These are phyloP conservation scores for Phocides pigmalion DNA, from an alignment of 1,140 invertebrate genomes.

Conservation along the genomic window DNA sequence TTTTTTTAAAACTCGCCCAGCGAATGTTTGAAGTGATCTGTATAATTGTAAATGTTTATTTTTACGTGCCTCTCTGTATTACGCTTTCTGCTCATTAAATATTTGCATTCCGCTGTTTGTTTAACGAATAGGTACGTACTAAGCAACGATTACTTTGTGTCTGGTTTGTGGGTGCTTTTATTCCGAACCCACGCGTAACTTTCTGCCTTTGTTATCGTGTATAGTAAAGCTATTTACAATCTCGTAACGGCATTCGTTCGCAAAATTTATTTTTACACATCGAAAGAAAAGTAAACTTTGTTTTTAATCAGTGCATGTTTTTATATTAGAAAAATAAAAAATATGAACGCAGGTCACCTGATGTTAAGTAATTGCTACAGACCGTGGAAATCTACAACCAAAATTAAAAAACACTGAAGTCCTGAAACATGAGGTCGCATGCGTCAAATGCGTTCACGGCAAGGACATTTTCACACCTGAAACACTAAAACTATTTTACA, in stretches of 20 bases:
- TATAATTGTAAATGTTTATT: constrained; percentile 29
- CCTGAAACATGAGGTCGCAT: no score
- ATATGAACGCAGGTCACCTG: no score
- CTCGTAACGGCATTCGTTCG: no score
- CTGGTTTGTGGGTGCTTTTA: neutral
- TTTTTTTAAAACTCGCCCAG: constrained; percentile 10
- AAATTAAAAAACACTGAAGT: no score
- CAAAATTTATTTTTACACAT: no score
- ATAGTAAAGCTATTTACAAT: neutral
- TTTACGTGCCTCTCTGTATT: constrained; percentile 5
- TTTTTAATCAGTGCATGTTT: no score
- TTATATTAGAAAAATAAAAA: no score
- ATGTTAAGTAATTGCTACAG: no score
- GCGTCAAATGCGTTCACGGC: no score
- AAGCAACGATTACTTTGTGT: constrained; percentile 3
- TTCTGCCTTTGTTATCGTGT: neutral
- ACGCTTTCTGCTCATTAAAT: constrained; percentile 21
- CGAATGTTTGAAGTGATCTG: constrained; percentile 25
- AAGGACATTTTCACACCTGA: no score
- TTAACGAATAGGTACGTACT: constrained; percentile 9
- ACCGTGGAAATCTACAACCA: no score
- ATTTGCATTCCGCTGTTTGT: constrained; percentile 21
- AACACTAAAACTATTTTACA: no score
- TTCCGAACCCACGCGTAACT: neutral
- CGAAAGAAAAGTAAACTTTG: neutral